phyloP scores from a whole-genome alignment of 2,113 vertebrate genomes.

The Paramisgurnus dabryanus region DNA sequence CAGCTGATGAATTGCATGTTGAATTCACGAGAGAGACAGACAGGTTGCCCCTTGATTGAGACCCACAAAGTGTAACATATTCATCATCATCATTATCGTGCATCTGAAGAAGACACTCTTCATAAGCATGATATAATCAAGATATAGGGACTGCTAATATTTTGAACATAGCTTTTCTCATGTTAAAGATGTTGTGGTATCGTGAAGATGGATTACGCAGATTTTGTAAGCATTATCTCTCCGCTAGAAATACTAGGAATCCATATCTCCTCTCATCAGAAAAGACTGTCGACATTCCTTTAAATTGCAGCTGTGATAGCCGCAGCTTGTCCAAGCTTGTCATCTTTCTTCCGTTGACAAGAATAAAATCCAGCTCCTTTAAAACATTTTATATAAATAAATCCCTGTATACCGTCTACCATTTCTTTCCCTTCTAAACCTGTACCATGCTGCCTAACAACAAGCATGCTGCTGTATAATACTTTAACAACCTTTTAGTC shows the following conservation, averaged over 20 bases:
- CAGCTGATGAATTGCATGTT: too few relatives aligned
- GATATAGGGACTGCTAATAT: not conserved
- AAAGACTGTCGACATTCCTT: slow-evolving; percentile 16
- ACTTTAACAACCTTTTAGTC: slow-evolving; percentile 46
- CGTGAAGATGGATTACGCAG: slow-evolving; percentile 25
- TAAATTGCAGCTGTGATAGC: not conserved
- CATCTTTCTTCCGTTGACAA: too few relatives aligned
- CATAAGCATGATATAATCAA: not conserved
- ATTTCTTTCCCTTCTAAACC: not conserved
- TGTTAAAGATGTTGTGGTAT: slow-evolving; percentile 1
- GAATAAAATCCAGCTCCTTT: too few relatives aligned
- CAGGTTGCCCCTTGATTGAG: too few relatives aligned
- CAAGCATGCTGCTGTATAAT: not conserved
- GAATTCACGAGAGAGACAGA: too few relatives aligned
- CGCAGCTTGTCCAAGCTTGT: not conserved
- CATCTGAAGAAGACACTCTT: not conserved
- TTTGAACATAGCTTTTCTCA: not conserved
- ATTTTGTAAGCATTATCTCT: slow-evolving; percentile 32
- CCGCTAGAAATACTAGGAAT: slow-evolving; percentile 23
- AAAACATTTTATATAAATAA: too few relatives aligned
- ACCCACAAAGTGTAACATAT: too few relatives aligned
- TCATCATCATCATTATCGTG: too few relatives aligned
- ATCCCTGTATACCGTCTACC: too few relatives aligned
- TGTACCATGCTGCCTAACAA: not conserved
- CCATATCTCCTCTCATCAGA: slow-evolving; percentile 60